Evolutionary conservation across 1,140 invertebrate species (phyloP).

Genomic region (Maconellicoccus hirsutus): DNA sequence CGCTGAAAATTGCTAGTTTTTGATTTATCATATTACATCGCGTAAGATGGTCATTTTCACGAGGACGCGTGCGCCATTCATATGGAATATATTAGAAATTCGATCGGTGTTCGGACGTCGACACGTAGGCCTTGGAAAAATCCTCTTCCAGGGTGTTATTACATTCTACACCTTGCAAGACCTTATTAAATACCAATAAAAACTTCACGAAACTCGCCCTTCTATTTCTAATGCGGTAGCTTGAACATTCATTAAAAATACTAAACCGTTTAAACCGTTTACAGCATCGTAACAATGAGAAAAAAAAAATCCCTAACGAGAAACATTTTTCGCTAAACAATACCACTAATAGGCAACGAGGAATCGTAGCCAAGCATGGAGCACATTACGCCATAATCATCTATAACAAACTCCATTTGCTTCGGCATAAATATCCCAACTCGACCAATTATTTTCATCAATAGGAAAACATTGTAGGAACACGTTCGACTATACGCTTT

Average conservation of each 20-base stretch:
- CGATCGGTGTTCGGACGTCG: not conserved
- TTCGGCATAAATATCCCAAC: not conserved
- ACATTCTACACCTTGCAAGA: not conserved
- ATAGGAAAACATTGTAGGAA: not conserved
- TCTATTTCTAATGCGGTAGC: too few species aligned
- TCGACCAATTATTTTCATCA: constrained; percentile 15
- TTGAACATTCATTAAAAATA: too few species aligned
- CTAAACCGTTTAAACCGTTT: too few species aligned
- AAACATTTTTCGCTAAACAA: not conserved
- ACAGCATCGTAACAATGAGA: too few species aligned
- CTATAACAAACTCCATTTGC: not conserved
- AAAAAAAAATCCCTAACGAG: too few species aligned
- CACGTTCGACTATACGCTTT: not conserved
- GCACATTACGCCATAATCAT: too few species aligned
- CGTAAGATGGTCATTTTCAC: not conserved
- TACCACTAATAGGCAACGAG: too few species aligned
- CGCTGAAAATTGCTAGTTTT: too few species aligned
- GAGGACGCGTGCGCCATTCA: not conserved
- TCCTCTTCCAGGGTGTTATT: not conserved
- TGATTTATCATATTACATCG: not conserved
- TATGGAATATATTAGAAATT: not conserved
- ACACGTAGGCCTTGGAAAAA: not conserved
- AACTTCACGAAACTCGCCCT: not conserved
- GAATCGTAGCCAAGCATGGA: too few species aligned
- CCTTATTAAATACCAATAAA: not conserved